Base-by-base conservation (phyloP, 1,140 invertebrate genomes). In the Brachionus koreanus region DNA sequence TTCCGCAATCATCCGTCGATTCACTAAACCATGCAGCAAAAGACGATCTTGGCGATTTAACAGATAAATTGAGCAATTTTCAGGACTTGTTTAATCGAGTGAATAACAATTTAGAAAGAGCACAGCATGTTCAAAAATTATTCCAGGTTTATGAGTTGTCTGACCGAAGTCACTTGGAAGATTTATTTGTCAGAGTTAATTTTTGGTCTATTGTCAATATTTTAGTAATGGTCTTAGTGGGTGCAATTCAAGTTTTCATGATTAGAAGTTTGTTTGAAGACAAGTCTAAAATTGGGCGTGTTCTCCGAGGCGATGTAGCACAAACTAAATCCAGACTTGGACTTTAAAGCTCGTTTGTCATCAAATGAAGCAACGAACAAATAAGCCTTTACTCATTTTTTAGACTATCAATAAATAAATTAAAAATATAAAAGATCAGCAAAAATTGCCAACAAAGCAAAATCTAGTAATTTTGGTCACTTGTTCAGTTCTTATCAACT, bases 121-220 rank as follows among this genome's bases (percentile, higher is more conserved):
- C 92, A 0, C 86, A 91, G 16, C 90, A 92, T 79, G 85, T 93
- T 76, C 93, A 94, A 87, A 93, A 94, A 84, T 86, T 92, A 46
- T 88, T 92, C 52, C 91, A 92, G 19, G 92, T 92, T 1, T 90
- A 91, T 84, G 93, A 94, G 87, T 91, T 93, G 0, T 87, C 93
- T 42, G 93, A 94, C 87, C 89, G 93, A 83, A 94, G 93, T 87
- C 84, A 93, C n/a, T 92, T 92, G 0, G 93, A 95, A 86, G 90
- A 91, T 16, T 94, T 92, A 86, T 93, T 91, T 88, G 90, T 89
- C 85, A 91, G 91, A 85, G 93, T 94, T 0, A 92, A 93, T 86
- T 88, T 88, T 4, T 93, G 92, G 90, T 94, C 93, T 0, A 86
- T 92, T 75, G 84, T 92, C 1, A 92, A 93, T 84, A 90, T 94